phyloP scores from a whole-genome alignment of 2,888 invertebrate genomes.

The Microchrysa polita region DNA sequence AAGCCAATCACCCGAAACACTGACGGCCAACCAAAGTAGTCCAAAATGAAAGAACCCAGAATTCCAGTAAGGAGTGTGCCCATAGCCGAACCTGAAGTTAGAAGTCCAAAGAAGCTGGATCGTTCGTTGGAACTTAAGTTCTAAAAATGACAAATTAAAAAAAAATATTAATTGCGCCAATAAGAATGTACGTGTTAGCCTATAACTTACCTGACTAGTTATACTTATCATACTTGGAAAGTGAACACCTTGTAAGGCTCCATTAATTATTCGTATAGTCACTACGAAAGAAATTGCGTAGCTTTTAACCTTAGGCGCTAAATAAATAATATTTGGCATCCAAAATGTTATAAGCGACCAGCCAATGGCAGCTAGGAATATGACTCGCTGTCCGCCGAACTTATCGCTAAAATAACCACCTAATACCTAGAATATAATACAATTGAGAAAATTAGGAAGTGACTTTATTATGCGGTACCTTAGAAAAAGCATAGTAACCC shows the following conservation, averaged over 20 bases:
- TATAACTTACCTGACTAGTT: constrained; percentile 66
- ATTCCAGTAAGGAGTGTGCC: constrained; percentile 75
- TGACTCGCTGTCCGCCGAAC: constrained; percentile 73
- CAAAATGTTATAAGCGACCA: constrained; percentile 69
- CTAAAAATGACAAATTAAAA: constrained; percentile 54
- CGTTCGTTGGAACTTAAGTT: constrained; percentile 72
- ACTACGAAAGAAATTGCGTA: constrained; percentile 68
- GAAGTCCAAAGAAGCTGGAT: constrained; percentile 73
- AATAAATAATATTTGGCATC: constrained; percentile 68
- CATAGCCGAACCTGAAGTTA: constrained; percentile 71
- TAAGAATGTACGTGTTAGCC: background rate
- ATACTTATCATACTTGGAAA: constrained; percentile 77
- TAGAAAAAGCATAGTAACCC: no score
- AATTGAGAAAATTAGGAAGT: background rate
- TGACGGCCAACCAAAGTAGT: constrained; percentile 72
- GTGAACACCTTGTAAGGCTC: constrained; percentile 74
- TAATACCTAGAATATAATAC: constrained; percentile 58
- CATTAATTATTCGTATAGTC: constrained; percentile 70
- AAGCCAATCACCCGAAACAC: constrained; percentile 73
- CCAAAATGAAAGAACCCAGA: constrained; percentile 72
- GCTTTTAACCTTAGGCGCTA: constrained; percentile 58
- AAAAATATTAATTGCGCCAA: background rate
- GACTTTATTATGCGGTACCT: no score
- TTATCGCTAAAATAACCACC: constrained; percentile 70
- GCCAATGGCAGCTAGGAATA: constrained; percentile 70